Conservation (phyloP, 2,113 vertebrate species). For the Scomber japonicus region DNA sequence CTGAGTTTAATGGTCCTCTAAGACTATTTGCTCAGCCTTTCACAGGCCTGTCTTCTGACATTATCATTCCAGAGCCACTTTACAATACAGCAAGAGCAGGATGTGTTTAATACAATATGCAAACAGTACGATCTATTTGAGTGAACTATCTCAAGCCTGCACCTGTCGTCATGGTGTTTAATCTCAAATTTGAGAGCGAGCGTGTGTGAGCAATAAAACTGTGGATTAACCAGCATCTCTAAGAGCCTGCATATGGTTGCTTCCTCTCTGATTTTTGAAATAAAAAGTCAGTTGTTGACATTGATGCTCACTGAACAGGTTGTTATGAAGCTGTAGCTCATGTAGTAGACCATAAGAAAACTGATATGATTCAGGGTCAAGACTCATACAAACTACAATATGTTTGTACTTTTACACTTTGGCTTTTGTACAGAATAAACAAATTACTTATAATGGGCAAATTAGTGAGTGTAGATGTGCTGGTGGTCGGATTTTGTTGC, state of each 20-base stretch:
- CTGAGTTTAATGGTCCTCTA: not conserved
- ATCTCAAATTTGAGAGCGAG: not conserved
- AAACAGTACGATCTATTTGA: slow-evolving; percentile 39
- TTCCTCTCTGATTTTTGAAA: slow-evolving; percentile 7
- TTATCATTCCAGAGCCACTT: slow-evolving; percentile 37
- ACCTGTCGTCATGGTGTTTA: not conserved
- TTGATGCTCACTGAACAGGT: not conserved
- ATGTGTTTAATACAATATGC: slow-evolving; percentile 7
- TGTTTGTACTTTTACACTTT: too few species aligned
- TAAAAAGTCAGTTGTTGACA: not conserved
- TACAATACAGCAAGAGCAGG: slow-evolving; percentile 3
- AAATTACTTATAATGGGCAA: too few species aligned
- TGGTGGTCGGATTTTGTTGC: too few species aligned
- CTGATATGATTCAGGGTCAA: too few species aligned
- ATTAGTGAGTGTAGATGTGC: too few species aligned
- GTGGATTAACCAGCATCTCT: not conserved
- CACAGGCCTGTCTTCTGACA: slow-evolving; percentile 9
- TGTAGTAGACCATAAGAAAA: not conserved
- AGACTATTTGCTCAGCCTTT: slow-evolving; percentile 28
- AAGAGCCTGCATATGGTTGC: not conserved
- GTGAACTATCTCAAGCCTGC: not conserved
- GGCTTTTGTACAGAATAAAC: too few species aligned
- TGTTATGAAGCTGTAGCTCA: not conserved
- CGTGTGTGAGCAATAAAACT: not conserved
- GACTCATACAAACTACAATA: too few species aligned